These are phyloP conservation scores for Centrocercus urophasianus DNA, from an alignment of 2,113 vertebrate genomes.

Conservation along the genomic window DNA sequence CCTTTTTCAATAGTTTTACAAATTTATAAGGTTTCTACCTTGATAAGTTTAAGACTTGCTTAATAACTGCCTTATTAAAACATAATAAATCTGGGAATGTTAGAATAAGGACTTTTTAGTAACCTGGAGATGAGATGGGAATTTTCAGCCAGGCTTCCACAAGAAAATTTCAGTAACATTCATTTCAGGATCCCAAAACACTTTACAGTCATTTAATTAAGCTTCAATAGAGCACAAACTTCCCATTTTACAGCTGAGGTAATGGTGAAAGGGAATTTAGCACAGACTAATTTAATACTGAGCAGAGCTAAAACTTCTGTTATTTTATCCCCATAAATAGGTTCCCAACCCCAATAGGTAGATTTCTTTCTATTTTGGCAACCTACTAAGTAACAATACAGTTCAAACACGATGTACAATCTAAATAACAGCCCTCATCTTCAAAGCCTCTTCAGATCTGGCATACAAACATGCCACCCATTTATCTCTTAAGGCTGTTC, in stretches of 20 bases:
- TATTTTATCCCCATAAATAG: neutral
- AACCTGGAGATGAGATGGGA: conserved; percentile 19
- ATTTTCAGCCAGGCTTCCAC: conserved; percentile 18
- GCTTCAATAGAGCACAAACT: conserved; percentile 45
- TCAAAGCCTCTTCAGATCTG: neutral
- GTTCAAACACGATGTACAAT: neutral
- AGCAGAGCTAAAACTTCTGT: neutral
- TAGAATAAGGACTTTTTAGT: conserved; percentile 32
- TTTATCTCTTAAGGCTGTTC: neutral
- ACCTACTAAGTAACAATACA: neutral
- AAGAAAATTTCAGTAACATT: conserved; percentile 44
- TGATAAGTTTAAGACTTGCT: conserved; percentile 47
- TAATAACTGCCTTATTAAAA: conserved; percentile 63
- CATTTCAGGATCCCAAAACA: conserved; percentile 53
- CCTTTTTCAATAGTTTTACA: neutral
- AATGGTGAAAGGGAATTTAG: conserved; percentile 5
- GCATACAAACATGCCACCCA: neutral
- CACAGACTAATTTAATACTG: conserved; percentile 4
- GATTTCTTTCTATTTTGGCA: neutral
- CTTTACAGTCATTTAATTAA: conserved; percentile 58
- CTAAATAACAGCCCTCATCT: neutral
- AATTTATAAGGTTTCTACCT: conserved; percentile 16
- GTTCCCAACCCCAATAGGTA: neutral
- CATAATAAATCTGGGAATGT: conserved; percentile 50
- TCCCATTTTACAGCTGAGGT: conserved; percentile 52